Base-by-base conservation (phyloP, 2,113 vertebrate genomes). In the Rhinolophus sinicus region DNA sequence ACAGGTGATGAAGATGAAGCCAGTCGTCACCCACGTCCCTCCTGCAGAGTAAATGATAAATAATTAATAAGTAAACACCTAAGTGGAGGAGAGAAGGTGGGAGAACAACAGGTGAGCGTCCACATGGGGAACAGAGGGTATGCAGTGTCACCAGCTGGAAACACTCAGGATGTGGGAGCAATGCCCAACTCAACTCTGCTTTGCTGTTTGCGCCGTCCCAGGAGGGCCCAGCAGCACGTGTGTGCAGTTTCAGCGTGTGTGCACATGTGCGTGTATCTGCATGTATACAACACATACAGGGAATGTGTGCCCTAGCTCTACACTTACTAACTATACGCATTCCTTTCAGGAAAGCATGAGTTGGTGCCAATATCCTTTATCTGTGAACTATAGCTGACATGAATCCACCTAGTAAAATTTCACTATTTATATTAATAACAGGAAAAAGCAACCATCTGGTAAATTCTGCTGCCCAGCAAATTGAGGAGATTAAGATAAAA, bases 81-180 rank as follows among this genome's bases (percentile, higher is more conserved):
- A 16, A 78, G n/a, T 35, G 11, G 10, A 72, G 78, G 93, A 70
- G 70, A 95, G 88, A 82, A 81, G 81, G 35, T 88, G 81, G 44
- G 85, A 95, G 86, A 98, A 98, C 90, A 98, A 98, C 98, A 98
- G 97, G 85, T 94, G 97, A 98, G 94, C 97, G 96, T 98, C 97
- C 97, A 92, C 95, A 94, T 96, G 98, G 98, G 98, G 98, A 99
- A 96, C 95, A 92, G 96, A 97, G 95, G 89, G 96, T 98, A 97
- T 98, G 99, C 98, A 98, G 97, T 98, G 96, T 98, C 98, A 97
- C 98, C 99, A 99, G 99, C 99, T 99, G 98, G 99, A 99, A 99
- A 98, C 98, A 98, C 98, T 99, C 98, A 98, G 97, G 98, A 97
- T 95, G 97, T 96, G 98, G 96, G 97, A 98, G 96, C 98, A 98